phyloP scores from a whole-genome alignment of 2,113 vertebrate genomes.

The Brachypodius melanocephalos region DNA sequence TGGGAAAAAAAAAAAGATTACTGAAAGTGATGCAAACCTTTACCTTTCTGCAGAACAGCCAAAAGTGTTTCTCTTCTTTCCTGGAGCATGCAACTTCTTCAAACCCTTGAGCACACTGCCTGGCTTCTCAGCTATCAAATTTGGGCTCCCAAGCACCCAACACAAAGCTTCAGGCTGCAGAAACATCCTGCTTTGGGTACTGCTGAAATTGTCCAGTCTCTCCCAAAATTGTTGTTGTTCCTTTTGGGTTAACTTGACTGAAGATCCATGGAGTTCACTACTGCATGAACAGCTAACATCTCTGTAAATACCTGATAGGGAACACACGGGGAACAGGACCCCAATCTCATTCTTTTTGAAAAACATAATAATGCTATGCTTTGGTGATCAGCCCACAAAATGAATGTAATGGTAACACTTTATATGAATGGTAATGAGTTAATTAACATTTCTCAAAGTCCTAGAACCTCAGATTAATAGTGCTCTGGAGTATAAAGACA shows the following conservation, averaged over 20 bases:
- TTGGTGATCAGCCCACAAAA: background rate
- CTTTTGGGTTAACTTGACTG: background rate
- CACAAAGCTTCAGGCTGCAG: background rate
- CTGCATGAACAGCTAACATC: background rate
- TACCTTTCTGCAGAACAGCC: background rate
- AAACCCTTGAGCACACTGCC: background rate
- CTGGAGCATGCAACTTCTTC: background rate
- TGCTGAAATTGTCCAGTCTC: background rate
- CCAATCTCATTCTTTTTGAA: background rate
- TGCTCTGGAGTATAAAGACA: conserved; percentile 49
- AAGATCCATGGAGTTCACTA: background rate
- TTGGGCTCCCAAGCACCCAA: background rate
- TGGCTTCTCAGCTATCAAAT: background rate
- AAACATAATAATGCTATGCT: background rate
- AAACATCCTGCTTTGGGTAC: background rate
- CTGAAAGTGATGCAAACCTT: background rate
- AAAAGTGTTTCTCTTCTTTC: background rate
- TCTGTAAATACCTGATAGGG: background rate
- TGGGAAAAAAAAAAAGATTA: background rate
- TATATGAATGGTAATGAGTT: conserved; percentile 16
- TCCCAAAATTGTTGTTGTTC: background rate
- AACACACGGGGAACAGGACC: background rate
- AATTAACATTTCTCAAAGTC: conserved; percentile 54
- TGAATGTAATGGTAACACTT: background rate
- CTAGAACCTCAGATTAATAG: conserved; percentile 45